Percentiles rank a stretch among this genome's conserved stretches.
Evolutionary conservation across 2,797 vertebrate genomes (phyloP).

Genomic region (Artibeus lituratus): DNA sequence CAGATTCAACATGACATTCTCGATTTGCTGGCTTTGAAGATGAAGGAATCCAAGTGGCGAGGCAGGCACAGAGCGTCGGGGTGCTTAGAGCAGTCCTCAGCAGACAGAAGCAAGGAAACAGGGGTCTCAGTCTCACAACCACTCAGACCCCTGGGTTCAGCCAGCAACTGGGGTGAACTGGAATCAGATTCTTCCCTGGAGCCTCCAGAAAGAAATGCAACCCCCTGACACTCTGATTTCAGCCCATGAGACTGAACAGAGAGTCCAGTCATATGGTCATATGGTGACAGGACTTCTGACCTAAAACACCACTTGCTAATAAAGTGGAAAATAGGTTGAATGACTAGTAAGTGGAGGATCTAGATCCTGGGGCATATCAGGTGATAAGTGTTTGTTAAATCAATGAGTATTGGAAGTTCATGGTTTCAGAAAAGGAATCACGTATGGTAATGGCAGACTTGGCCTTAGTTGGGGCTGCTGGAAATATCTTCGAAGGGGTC

Average conservation of each 20-base stretch:
- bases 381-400: slow-evolving; percentile 6
- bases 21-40: neutral
- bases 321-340: neutral
- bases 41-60: neutral
- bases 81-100: neutral
- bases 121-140: neutral
- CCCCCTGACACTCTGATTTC: neutral
- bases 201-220: neutral
- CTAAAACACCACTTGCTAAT: neutral
- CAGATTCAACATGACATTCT: neutral
- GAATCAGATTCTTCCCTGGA: neutral
- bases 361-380: neutral
- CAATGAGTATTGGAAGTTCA: neutral
- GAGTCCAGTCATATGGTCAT: neutral
- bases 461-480: neutral
- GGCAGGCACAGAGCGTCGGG: neutral
- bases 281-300: neutral
- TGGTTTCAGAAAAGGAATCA: slow-evolving; percentile 11
- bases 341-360: neutral
- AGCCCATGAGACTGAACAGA: neutral
- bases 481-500: slow-evolving; percentile 1
- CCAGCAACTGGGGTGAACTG: neutral
- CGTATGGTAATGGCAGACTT: neutral
- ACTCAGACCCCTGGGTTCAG: neutral
- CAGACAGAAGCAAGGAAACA: neutral